A percentile compares a stretch with the other conserved stretches of the same genome.
Conservation (phyloP, 2,113 vertebrate genomes). For the Ochotona princeps region DNA sequence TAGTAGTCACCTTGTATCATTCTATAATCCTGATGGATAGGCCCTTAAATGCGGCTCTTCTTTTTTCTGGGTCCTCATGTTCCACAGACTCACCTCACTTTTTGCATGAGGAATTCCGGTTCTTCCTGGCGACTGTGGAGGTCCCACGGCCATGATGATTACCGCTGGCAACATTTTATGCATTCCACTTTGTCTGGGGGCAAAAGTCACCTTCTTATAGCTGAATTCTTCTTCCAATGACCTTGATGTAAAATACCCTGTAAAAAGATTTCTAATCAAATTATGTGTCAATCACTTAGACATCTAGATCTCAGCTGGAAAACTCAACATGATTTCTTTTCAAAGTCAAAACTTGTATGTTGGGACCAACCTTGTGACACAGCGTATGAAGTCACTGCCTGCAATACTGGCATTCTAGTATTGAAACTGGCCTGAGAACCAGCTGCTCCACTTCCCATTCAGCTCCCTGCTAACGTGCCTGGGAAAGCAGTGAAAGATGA, state of each 20-base stretch:
- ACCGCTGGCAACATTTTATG: conserved; percentile 36
- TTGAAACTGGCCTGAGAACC: too few species aligned
- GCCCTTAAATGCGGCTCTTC: not conserved
- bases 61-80: not conserved
- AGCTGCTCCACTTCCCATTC: too few species aligned
- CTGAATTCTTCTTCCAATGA: conserved; percentile 49
- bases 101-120: conserved; percentile 40
- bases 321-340: not conserved
- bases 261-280: conserved; percentile 39
- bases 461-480: too few species aligned
- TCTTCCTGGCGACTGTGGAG: not conserved
- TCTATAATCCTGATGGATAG: conserved; percentile 52
- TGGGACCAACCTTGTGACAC: not conserved
- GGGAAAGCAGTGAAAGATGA: too few species aligned
- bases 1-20: conserved; percentile 1
- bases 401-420: too few species aligned
- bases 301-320: conserved; percentile 32
- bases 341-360: not conserved
- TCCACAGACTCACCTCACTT: conserved; percentile 14
- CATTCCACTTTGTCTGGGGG: not conserved
- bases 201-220: conserved; percentile 32
- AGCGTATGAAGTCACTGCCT: too few species aligned
- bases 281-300: conserved; percentile 56
- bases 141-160: not conserved
- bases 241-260: conserved; percentile 15